Evolutionary conservation across 2,113 vertebrate genomes (phyloP).

Genomic region (Hyperoodon ampullatus): DNA sequence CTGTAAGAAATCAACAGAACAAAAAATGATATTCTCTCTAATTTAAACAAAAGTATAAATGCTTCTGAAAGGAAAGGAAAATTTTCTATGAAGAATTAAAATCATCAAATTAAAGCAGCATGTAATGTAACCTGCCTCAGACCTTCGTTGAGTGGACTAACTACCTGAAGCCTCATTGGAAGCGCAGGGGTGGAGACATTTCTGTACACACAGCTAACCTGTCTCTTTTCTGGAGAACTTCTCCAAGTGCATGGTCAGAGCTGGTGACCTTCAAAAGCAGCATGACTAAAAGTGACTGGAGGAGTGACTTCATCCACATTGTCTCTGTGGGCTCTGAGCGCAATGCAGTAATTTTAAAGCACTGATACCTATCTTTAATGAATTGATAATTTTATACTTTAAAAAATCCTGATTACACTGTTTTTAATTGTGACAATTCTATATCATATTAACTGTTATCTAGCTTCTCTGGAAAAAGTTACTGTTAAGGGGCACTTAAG

Average conservation of each 20-base stretch:
- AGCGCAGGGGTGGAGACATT: not conserved
- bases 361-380: not conserved
- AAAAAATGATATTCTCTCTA: not conserved
- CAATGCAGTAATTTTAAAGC: not conserved
- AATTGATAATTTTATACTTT: not conserved
- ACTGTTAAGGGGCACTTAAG: not conserved
- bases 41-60: not conserved
- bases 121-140: not conserved
- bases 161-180: no score
- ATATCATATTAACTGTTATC: not conserved
- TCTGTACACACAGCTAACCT: not conserved
- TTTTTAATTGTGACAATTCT: not conserved
- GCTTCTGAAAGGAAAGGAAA: not conserved
- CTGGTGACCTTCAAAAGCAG: not conserved
- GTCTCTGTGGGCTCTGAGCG: not conserved
- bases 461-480: not conserved
- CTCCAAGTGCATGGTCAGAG: not conserved
- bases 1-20: slow-evolving; percentile 60
- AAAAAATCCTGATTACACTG: not conserved
- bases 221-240: not conserved
- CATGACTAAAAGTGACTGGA: not conserved
- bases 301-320: no score
- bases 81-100: not conserved
- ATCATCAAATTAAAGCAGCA: not conserved
- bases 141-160: no score